Percentiles rank a stretch among this genome's conserved stretches.
Conservation (phyloP, 2,797 vertebrate species). For the Sebastes steindachneri region DNA sequence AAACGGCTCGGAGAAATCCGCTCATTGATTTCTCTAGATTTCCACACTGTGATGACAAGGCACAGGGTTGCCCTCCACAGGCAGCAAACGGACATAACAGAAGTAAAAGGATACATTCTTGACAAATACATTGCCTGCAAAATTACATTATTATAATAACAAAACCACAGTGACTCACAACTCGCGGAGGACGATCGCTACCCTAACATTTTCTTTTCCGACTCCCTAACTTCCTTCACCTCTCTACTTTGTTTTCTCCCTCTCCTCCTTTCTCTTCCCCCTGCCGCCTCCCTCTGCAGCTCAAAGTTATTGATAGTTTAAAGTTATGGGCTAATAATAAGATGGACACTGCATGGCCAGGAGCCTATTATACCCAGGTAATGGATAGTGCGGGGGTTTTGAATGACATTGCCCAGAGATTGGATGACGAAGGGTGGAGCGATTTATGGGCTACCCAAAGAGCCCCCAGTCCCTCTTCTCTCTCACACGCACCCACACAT, state of each 20-base stretch:
- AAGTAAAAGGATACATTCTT: conserved; percentile 19
- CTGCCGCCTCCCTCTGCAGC: conserved; percentile 38
- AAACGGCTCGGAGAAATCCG: conserved; percentile 46
- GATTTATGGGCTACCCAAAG: conserved; percentile 83
- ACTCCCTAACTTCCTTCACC: conserved; percentile 68
- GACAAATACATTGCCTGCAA: conserved; percentile 7
- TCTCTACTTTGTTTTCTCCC: conserved; percentile 57
- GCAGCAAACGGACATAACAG: conserved; percentile 45
- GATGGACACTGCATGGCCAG: conserved; percentile 83
- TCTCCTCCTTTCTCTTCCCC: conserved; percentile 8
- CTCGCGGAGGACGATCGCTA: conserved; percentile 26
- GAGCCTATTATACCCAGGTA: conserved; percentile 85
- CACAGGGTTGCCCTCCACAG: conserved; percentile 78
- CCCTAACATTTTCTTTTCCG: conserved; percentile 61
- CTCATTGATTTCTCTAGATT: conserved; percentile 52
- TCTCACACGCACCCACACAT: background rate
- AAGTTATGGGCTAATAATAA: conserved; percentile 88
- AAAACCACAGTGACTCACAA: conserved; percentile 20
- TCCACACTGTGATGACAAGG: conserved; percentile 43
- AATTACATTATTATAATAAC: background rate
- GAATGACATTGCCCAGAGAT: conserved; percentile 87
- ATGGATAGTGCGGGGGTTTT: conserved; percentile 83
- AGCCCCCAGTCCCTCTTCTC: conserved; percentile 26
- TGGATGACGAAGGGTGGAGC: conserved; percentile 82
- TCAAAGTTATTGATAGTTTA: conserved; percentile 87